Conservation (phyloP, 2,797 vertebrate species). For the Liasis olivaceus region DNA sequence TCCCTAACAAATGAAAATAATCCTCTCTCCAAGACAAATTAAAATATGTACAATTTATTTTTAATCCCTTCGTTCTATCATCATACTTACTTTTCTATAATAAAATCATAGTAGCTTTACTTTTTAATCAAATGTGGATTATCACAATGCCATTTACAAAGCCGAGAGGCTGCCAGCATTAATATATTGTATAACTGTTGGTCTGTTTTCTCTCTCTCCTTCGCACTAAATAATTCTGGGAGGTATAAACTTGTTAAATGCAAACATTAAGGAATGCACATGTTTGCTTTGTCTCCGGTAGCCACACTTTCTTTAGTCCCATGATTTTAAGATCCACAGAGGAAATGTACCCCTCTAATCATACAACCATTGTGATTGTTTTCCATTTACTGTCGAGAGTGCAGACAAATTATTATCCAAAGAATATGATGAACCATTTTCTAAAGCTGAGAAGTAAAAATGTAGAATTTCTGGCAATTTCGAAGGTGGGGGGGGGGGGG, state of each 20-base stretch:
- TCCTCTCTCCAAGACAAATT: slow-evolving; percentile 18
- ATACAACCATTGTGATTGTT: slow-evolving; percentile 85
- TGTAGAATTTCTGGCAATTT: not conserved
- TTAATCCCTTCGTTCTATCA: slow-evolving; percentile 42
- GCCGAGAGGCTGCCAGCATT: slow-evolving; percentile 45
- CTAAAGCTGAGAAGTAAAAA: slow-evolving; percentile 76
- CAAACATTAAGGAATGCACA: slow-evolving; percentile 77
- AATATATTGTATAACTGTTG: slow-evolving; percentile 49
- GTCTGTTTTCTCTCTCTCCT: slow-evolving; percentile 48
- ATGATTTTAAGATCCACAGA: slow-evolving; percentile 96
- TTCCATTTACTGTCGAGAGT: slow-evolving; percentile 95
- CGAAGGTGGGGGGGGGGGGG: too few species aligned
- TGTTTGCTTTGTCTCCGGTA: slow-evolving; percentile 89
- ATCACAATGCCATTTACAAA: slow-evolving; percentile 60
- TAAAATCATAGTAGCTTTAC: slow-evolving; percentile 39
- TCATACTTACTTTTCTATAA: slow-evolving; percentile 53
- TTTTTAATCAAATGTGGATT: slow-evolving; percentile 52
- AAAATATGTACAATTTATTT: slow-evolving; percentile 45
- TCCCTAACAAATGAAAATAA: slow-evolving; percentile 20
- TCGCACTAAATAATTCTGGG: slow-evolving; percentile 57
- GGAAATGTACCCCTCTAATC: slow-evolving; percentile 93
- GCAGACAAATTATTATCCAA: slow-evolving; percentile 93
- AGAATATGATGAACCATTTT: slow-evolving; percentile 90
- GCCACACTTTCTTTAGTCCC: slow-evolving; percentile 92
- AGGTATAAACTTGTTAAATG: slow-evolving; percentile 75